A percentile compares a stretch with the other conserved stretches of the same genome.
These are phyloP conservation scores for Hexactinellida sp. DNA, from an alignment of 37 sponge, comb jelly and placozoan species.

Conservation along the genomic window DNA sequence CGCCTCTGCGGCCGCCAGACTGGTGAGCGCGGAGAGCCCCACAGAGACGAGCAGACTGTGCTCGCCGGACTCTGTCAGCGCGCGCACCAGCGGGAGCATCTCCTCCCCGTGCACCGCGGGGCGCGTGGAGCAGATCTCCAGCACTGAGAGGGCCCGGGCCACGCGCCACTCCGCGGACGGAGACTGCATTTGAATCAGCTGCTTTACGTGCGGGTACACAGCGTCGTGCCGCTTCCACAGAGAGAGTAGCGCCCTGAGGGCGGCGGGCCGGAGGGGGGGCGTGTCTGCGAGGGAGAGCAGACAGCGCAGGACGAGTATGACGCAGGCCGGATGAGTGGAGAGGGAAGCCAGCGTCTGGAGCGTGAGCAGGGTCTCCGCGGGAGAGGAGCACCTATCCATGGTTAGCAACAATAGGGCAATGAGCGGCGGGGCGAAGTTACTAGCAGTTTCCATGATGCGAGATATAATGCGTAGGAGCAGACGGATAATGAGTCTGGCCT, in stretches of 20 bases:
- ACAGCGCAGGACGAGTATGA: background rate
- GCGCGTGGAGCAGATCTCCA: background rate
- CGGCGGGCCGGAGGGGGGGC: background rate
- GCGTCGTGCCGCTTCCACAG: constrained; percentile 4
- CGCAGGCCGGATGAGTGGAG: constrained; percentile 11
- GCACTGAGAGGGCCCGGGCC: background rate
- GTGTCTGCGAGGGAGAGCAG: constrained; percentile 9
- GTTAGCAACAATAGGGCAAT: background rate
- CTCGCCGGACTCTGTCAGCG: background rate
- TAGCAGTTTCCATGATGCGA: background rate
- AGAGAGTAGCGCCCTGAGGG: background rate
- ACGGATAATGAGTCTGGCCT: background rate
- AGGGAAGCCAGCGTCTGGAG: background rate
- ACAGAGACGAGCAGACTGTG: background rate
- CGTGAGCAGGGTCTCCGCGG: background rate
- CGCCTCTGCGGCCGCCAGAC: background rate
- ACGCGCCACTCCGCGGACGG: background rate
- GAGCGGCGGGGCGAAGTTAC: background rate
- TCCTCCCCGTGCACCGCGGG: background rate
- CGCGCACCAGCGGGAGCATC: background rate
- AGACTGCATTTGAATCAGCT: background rate
- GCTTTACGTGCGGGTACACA: background rate
- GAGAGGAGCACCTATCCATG: background rate
- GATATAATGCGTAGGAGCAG: background rate
- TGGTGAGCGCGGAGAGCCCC: background rate